Conservation (phyloP, 2,888 invertebrate species). For the Priocnemis perturbator region DNA sequence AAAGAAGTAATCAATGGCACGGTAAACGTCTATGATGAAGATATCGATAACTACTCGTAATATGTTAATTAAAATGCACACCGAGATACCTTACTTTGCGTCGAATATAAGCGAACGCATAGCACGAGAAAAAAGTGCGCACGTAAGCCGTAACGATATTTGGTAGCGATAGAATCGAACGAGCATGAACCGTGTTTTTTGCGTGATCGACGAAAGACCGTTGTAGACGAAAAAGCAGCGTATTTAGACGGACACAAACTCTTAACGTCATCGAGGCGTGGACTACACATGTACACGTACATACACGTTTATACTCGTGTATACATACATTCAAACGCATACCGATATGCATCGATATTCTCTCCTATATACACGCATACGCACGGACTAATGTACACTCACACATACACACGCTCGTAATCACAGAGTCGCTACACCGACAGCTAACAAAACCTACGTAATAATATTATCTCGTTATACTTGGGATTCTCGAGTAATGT, state of each 20-base stretch:
- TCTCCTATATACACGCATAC: not conserved
- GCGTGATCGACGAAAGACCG: too few species aligned
- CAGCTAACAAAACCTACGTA: constrained; percentile 29
- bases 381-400: not conserved
- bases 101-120: constrained; percentile 23
- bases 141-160: constrained; percentile 34
- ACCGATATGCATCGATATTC: not conserved
- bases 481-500: constrained; percentile 56
- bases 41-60: constrained; percentile 6
- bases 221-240: too few species aligned
- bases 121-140: constrained; percentile 27
- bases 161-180: constrained; percentile 45
- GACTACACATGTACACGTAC: constrained; percentile 8
- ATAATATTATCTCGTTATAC: constrained; percentile 47
- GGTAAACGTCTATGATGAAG: not conserved
- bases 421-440: not conserved
- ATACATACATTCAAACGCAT: not conserved
- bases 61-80: not conserved
- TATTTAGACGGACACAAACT: too few species aligned
- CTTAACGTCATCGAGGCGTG: constrained; percentile 35
- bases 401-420: not conserved
- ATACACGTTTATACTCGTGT: not conserved
- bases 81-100: constrained; percentile 33
- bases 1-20: not conserved
- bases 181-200: constrained; percentile 47